phyloP scores from a whole-genome alignment of 2,888 invertebrate species.

The Pantelozetes paolii region DNA sequence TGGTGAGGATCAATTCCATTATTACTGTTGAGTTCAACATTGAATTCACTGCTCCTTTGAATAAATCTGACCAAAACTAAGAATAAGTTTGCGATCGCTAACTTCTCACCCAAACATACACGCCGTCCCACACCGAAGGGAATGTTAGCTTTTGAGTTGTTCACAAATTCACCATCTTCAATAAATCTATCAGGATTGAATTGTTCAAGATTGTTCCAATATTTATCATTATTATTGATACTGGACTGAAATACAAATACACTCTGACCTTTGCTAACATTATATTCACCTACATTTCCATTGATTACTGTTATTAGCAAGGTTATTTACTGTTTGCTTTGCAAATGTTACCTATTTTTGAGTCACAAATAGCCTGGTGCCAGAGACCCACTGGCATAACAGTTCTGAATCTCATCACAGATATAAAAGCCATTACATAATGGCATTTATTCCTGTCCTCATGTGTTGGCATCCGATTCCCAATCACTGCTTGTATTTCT shows the following conservation, averaged over 20 bases:
- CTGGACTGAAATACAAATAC: not conserved
- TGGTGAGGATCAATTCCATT: not conserved
- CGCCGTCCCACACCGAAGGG: slow-evolving; percentile 20
- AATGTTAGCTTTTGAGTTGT: not conserved
- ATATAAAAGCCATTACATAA: slow-evolving; percentile 1
- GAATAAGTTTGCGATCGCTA: slow-evolving; percentile 5
- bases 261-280: not conserved
- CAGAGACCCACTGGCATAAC: not conserved
- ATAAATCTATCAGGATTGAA: not conserved
- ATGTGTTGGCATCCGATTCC: not conserved
- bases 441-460: slow-evolving; percentile 1
- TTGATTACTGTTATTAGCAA: too few relatives aligned
- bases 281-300: not conserved
- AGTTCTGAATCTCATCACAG: not conserved
- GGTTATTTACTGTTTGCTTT: too few relatives aligned
- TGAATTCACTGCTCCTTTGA: not conserved
- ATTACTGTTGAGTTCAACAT: not conserved
- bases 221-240: not conserved
- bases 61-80: slow-evolving; percentile 9
- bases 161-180: not conserved
- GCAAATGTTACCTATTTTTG: slow-evolving; percentile 4
- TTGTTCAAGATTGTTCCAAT: not conserved
- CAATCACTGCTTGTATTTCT: not conserved
- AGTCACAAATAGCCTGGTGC: not conserved
- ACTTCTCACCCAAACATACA: not conserved